Evolutionary conservation across 2,113 vertebrate genomes (phyloP).

Genomic region (Rhinoptilus africanus): DNA sequence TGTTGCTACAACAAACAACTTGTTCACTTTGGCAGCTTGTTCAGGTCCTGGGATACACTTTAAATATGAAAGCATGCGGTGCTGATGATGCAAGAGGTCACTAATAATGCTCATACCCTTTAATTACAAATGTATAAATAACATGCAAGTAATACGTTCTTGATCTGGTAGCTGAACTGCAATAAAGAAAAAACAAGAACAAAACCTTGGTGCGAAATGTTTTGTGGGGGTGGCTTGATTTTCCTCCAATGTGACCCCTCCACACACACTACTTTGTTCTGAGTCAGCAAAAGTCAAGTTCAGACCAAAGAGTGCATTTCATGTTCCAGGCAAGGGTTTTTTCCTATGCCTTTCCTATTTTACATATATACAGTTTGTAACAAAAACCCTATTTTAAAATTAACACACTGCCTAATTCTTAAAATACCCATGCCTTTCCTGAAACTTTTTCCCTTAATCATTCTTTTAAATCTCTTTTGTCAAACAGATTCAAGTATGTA

Average conservation of each 20-base stretch:
- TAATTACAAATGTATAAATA: constrained; percentile 21
- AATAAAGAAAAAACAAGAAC: not conserved
- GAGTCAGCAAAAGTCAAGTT: not conserved
- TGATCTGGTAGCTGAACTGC: not conserved
- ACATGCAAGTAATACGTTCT: not conserved
- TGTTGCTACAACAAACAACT: constrained; percentile 42
- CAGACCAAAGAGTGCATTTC: not conserved
- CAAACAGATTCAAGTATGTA: not conserved
- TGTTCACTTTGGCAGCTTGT: not conserved
- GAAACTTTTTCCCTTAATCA: not conserved
- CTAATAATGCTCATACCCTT: not conserved
- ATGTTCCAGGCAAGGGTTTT: not conserved
- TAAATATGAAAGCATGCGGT: not conserved
- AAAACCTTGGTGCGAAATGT: not conserved
- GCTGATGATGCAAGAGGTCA: constrained; percentile 4
- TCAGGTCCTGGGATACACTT: not conserved
- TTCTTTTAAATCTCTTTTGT: not conserved
- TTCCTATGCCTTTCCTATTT: not conserved
- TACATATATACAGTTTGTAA: not conserved
- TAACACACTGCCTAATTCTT: not conserved
- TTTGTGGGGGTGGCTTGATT: not conserved
- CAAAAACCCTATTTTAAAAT: not conserved
- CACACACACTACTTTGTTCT: not conserved
- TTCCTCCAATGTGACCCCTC: not conserved
- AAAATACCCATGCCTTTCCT: not conserved